These are phyloP conservation scores for Ctenomys sociabilis DNA, from an alignment of 2,113 vertebrate species.

Conservation along the genomic window DNA sequence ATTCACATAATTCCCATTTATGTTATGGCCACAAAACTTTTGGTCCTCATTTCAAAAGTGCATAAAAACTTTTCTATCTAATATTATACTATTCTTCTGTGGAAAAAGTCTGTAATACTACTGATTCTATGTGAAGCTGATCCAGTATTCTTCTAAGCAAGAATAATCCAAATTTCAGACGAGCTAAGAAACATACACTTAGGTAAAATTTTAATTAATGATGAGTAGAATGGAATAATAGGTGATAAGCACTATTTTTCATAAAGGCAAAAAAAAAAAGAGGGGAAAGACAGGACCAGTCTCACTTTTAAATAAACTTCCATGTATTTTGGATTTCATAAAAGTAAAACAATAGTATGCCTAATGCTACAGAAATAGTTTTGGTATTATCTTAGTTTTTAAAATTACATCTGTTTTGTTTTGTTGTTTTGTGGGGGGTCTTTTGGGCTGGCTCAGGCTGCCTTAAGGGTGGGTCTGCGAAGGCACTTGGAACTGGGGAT, in stretches of 20 bases:
- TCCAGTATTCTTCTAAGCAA: not conserved
- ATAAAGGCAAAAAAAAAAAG: not conserved
- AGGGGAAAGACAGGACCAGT: not conserved
- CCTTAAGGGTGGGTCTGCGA: no score
- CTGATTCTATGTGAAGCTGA: not conserved
- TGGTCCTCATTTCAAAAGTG: conserved; percentile 1
- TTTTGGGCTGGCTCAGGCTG: no score
- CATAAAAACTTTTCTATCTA: not conserved
- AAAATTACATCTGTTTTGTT: not conserved
- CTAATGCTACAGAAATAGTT: not conserved
- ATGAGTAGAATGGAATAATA: not conserved
- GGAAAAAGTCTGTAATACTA: conserved; percentile 19
- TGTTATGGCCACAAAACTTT: not conserved
- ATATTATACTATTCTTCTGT: not conserved
- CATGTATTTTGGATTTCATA: not conserved
- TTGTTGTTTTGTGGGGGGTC: no score
- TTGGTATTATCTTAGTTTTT: not conserved
- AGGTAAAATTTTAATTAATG: not conserved
- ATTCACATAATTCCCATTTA: conserved; percentile 41
- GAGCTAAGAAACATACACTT: not conserved
- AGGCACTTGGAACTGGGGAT: no score
- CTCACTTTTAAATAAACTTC: not conserved
- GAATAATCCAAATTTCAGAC: conserved; percentile 9
- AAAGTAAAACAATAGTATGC: not conserved
- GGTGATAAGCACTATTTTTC: conserved; percentile 20